Evolutionary conservation across 2,888 invertebrate genomes (phyloP).

Genomic region (Lacanobia wlatinum): DNA sequence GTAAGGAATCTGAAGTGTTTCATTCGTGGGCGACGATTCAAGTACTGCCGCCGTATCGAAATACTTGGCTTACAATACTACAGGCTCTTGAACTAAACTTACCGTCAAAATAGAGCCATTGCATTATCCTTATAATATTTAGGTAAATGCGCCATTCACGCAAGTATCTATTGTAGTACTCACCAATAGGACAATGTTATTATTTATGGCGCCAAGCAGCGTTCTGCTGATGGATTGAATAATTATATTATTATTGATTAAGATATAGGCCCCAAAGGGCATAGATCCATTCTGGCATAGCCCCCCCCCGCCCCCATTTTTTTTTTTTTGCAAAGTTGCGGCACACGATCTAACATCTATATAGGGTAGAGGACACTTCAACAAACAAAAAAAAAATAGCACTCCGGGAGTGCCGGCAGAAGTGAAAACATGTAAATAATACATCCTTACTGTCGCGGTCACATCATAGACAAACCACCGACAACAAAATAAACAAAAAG

Average conservation of each 20-base stretch:
- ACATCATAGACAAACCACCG: too few relatives aligned
- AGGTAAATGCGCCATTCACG: not conserved
- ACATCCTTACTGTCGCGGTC: too few relatives aligned
- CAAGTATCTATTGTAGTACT: not conserved
- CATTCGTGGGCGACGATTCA: conserved; percentile 17
- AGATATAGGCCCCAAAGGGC: too few relatives aligned
- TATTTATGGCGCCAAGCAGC: not conserved
- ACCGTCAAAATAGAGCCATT: conserved; percentile 12
- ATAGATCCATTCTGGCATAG: too few relatives aligned
- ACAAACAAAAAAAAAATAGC: too few relatives aligned
- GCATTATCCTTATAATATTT: not conserved
- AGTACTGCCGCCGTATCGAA: conserved; percentile 26
- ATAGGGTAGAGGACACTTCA: too few relatives aligned
- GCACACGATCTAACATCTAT: too few relatives aligned
- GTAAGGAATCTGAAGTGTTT: conserved; percentile 44
- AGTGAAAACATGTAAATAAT: too few relatives aligned
- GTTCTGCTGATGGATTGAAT: not conserved
- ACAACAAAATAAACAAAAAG: too few relatives aligned
- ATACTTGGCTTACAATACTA: conserved; percentile 19
- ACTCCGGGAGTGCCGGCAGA: too few relatives aligned
- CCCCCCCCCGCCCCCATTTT: too few relatives aligned
- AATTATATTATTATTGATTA: not conserved
- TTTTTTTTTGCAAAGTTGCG: too few relatives aligned
- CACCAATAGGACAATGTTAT: not conserved
- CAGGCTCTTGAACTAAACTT: conserved; percentile 19